These are phyloP conservation scores for Pteria penguin DNA, from an alignment of 2,888 invertebrate genomes.

Conservation along the genomic window DNA sequence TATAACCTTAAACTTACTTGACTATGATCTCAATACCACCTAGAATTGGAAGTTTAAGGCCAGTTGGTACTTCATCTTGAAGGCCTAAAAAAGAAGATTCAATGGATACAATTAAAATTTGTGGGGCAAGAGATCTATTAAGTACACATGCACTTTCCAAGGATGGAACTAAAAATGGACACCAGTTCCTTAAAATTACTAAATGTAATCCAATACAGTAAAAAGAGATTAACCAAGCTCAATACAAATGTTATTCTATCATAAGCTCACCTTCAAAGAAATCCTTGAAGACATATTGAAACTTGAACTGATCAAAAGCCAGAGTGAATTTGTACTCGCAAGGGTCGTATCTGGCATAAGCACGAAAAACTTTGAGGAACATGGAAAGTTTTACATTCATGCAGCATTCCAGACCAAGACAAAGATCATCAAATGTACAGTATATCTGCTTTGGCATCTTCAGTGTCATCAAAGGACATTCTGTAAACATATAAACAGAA, in stretches of 20 bases:
- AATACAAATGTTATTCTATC: too few species aligned
- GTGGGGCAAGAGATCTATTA: too few species aligned
- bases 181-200: too few species aligned
- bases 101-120: too few species aligned
- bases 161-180: too few species aligned
- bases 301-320: constrained; percentile 46
- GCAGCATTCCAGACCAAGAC: constrained; percentile 68
- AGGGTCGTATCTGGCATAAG: constrained; percentile 59
- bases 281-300: not conserved
- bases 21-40: constrained; percentile 49
- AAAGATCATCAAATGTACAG: constrained; percentile 62
- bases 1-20: too few species aligned
- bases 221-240: too few species aligned
- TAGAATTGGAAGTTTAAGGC: constrained; percentile 47
- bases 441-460: constrained; percentile 53
- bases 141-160: too few species aligned
- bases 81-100: constrained; percentile 36
- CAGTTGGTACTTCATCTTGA: constrained; percentile 45
- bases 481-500: constrained; percentile 49
- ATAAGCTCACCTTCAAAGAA: constrained; percentile 19
- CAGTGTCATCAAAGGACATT: constrained; percentile 56
- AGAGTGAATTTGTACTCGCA: constrained; percentile 50
- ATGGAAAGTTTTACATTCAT: constrained; percentile 59
- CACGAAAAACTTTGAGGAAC: constrained; percentile 59
- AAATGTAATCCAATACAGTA: too few species aligned